Conservation (phyloP, 2,888 invertebrate species). For the Ennomos erosarius region DNA sequence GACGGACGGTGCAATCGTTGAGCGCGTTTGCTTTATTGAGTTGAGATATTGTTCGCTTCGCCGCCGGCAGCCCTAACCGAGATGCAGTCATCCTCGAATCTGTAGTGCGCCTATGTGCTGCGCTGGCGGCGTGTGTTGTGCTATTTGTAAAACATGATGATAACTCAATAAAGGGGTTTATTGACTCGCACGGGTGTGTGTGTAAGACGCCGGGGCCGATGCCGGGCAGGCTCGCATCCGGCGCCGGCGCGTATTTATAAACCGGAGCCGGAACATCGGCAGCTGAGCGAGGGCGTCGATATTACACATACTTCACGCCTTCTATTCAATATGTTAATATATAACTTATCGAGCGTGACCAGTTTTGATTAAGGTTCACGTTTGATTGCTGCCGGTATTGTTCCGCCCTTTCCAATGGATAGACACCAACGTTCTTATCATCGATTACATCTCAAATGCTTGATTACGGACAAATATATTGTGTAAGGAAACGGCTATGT, state of each 20-base stretch:
- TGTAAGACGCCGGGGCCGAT: slow-evolving; percentile 46
- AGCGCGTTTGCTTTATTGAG: neutral
- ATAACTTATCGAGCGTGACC: slow-evolving; percentile 49
- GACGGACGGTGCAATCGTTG: too few species aligned
- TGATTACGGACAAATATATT: slow-evolving; percentile 38
- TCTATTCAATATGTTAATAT: slow-evolving; percentile 51
- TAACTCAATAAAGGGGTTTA: slow-evolving; percentile 66
- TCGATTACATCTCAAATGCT: slow-evolving; percentile 32
- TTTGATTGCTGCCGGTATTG: slow-evolving; percentile 37
- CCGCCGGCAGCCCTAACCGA: slow-evolving; percentile 34
- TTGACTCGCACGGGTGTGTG: slow-evolving; percentile 54
- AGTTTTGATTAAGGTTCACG: slow-evolving; percentile 41
- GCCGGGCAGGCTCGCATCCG: slow-evolving; percentile 67
- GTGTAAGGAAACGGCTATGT: slow-evolving; percentile 17
- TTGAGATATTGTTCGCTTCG: neutral
- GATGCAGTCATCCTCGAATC: slow-evolving; percentile 40
- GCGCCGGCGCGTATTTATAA: slow-evolving; percentile 79
- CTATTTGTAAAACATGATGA: slow-evolving; percentile 63
- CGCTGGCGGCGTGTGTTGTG: slow-evolving; percentile 41
- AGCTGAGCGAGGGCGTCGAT: slow-evolving; percentile 63
- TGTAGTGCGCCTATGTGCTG: slow-evolving; percentile 37
- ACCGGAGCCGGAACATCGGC: slow-evolving; percentile 72
- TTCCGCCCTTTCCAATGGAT: slow-evolving; percentile 37
- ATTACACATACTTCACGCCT: slow-evolving; percentile 54
- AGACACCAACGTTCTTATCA: slow-evolving; percentile 33